Percentiles rank a stretch among this genome's conserved stretches.
phyloP scores from a whole-genome alignment of 1,140 invertebrate genomes.

The Formica exsecta region DNA sequence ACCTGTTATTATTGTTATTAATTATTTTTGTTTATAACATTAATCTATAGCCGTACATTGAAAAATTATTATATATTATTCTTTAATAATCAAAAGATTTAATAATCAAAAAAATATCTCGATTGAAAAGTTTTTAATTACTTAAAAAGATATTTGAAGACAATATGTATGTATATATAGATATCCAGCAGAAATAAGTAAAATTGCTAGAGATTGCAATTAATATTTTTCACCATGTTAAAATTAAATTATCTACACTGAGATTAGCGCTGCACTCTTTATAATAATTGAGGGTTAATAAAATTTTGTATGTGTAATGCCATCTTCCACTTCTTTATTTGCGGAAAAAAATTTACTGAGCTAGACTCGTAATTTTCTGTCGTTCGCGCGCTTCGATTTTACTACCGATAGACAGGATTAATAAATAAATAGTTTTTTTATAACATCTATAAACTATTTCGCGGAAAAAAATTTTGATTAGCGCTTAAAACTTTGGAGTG shows the following conservation, averaged over 20 bases:
- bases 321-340: conserved; percentile 37
- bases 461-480: background rate
- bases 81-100: background rate
- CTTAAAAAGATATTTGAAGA: conserved; percentile 7
- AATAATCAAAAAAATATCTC: conserved; percentile 6
- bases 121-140: background rate
- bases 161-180: background rate
- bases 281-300: conserved; percentile 55
- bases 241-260: background rate
- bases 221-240: background rate
- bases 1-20: background rate
- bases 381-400: conserved; percentile 56
- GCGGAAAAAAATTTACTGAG: conserved; percentile 29
- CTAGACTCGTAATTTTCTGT: conserved; percentile 56
- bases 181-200: background rate
- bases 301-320: conserved; percentile 42
- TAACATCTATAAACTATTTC: background rate
- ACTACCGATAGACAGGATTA: background rate
- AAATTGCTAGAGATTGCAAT: background rate
- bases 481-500: background rate
- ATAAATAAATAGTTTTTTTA: background rate
- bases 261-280: conserved; percentile 6
- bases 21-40: conserved; percentile 18
- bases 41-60: background rate
- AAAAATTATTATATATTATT: conserved; percentile 1